Percentiles rank a stretch among this genome's conserved stretches.
These are phyloP conservation scores for Cryptocheilus praepositus DNA, from an alignment of 2,888 invertebrate genomes.

Conservation along the genomic window DNA sequence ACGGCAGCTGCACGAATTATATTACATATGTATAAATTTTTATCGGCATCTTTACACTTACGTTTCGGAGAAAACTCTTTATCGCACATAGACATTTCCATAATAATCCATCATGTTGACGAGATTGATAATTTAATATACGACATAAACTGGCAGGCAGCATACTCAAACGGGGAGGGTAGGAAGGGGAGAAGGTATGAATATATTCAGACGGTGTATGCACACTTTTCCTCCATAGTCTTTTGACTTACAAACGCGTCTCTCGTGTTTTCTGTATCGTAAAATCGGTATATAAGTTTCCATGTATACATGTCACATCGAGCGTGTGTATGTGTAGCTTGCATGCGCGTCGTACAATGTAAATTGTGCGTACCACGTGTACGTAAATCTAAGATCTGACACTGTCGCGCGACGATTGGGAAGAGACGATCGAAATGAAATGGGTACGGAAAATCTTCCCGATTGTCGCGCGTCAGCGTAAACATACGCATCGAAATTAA, in stretches of 20 bases:
- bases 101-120: conserved; percentile 25
- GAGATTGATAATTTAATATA: conserved; percentile 22
- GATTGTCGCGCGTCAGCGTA: too few relatives aligned
- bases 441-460: not conserved
- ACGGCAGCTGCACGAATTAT: conserved; percentile 65
- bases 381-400: not conserved
- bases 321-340: conserved; percentile 3
- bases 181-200: conserved; percentile 42
- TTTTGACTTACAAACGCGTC: not conserved
- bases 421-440: not conserved
- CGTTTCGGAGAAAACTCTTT: conserved; percentile 53
- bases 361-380: conserved; percentile 2
- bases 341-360: conserved; percentile 5
- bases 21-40: conserved; percentile 73
- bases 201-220: conserved; percentile 29
- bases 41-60: conserved; percentile 66
- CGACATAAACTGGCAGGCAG: conserved; percentile 2
- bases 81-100: conserved; percentile 21
- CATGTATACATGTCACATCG: not conserved
- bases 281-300: too few relatives aligned
- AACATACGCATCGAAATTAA: conserved; percentile 34
- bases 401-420: not conserved
- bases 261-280: too few relatives aligned
- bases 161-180: conserved; percentile 29
- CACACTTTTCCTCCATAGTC: not conserved